Percentiles rank a stretch among this genome's conserved stretches.
phyloP scores from a whole-genome alignment of 1,140 invertebrate genomes.

The Ips typographus region DNA sequence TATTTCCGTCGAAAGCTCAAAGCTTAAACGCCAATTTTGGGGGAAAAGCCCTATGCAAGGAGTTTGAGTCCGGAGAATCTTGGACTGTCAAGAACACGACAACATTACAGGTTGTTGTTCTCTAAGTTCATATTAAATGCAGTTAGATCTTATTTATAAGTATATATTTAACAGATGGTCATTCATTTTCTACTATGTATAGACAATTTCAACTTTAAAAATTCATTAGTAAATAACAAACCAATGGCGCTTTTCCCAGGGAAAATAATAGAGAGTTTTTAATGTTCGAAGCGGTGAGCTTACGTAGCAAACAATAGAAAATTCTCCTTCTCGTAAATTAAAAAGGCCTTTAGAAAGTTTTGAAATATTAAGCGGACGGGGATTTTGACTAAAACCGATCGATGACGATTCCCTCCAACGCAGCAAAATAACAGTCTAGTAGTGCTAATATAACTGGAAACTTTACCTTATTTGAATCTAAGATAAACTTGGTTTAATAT shows the following conservation, averaged over 20 bases:
- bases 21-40: conserved; percentile 29
- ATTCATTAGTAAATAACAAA: conserved; percentile 16
- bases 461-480: not conserved
- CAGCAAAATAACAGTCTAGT: too few relatives aligned
- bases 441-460: too few relatives aligned
- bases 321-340: conserved; percentile 8
- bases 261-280: conserved; percentile 17
- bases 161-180: too few relatives aligned
- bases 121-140: too few relatives aligned
- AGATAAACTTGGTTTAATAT: not conserved
- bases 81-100: not conserved
- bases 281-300: not conserved
- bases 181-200: not conserved
- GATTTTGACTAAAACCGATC: not conserved
- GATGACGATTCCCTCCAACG: not conserved
- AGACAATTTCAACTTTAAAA: conserved; percentile 3
- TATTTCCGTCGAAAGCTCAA: conserved; percentile 25
- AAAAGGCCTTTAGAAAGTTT: conserved; percentile 17
- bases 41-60: conserved; percentile 3
- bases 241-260: not conserved
- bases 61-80: conserved; percentile 8
- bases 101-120: too few relatives aligned
- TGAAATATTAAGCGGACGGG: conserved; percentile 13
- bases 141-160: too few relatives aligned
- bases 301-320: conserved; percentile 13